Base-by-base conservation (phyloP, 2,888 invertebrate species). In the Pyrgus malvae region DNA sequence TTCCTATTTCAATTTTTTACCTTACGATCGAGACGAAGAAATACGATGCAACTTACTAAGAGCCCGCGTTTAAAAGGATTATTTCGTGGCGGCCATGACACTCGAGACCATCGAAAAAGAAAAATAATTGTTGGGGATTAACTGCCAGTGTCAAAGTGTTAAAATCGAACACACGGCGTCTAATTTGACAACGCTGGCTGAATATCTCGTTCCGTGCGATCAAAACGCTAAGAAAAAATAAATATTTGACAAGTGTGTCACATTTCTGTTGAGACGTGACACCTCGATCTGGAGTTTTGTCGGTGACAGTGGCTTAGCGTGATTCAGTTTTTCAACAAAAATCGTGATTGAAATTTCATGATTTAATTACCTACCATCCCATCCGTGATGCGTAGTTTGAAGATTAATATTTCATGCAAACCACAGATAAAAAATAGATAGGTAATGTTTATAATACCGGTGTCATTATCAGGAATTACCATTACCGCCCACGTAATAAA, bases 91-190 rank as follows among this genome's bases (percentile, higher is more conserved):
- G 74, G 75, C 80, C 86, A 80, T 83, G 85, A 84, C 85, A 86
- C 74, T 74, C 69, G 83, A 84, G 78, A 76, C 70, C 72, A 69
- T 71, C 62, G 66, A 72, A 70, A 80, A 67, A 67, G 67, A 75
- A 78, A 80, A 84, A 82, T 81, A 79, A 80, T 83, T 83, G 83
- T 79, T 75, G 70, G 74, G 86, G 89, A 89, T 90, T 87, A 90
- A 83, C 83, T 84, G 85, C 80, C 89, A 85, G 89, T 86, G 89
- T 89, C 89, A 89, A 89, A 88, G 89, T 89, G 89, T 90, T 90
- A 90, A 90, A 89, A 87, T 90, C 87, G 87, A 86, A 86, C 84
- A 77, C 77, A 79, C 74, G 70, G 73, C 71, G 81, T 84, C 87
- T 86, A 86, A 88, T 88, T 87, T 88, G 88, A 90, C 90, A 83